A percentile compares a stretch with the other conserved stretches of the same genome.
phyloP scores from a whole-genome alignment of 2,888 invertebrate genomes.

The Holacanthella duospinosa region DNA sequence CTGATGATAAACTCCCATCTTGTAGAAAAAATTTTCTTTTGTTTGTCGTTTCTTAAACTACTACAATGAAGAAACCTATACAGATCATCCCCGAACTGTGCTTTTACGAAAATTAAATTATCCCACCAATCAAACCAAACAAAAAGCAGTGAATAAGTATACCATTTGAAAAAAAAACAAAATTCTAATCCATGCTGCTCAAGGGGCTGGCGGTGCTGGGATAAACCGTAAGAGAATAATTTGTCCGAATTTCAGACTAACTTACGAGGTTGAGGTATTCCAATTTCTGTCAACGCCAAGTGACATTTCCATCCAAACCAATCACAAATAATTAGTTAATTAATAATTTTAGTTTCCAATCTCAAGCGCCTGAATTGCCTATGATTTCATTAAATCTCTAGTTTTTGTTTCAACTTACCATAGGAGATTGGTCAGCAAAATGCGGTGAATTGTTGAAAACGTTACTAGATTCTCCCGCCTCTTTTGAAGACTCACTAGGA shows the following conservation, averaged over 20 bases:
- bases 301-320: neutral
- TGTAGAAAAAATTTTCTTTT: no score
- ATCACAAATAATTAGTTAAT: neutral
- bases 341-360: neutral
- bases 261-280: conserved; percentile 93
- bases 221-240: no score
- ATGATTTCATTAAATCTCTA: neutral
- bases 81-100: no score
- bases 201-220: no score
- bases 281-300: conserved; percentile 57
- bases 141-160: neutral
- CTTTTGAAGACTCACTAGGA: conserved; percentile 43
- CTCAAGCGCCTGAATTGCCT: no score
- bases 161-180: neutral
- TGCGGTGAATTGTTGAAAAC: conserved; percentile 47
- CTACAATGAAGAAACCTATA: no score
- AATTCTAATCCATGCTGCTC: no score
- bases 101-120: no score
- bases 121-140: neutral
- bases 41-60: no score
- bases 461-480: conserved; percentile 35
- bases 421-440: conserved; percentile 51
- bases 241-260: conserved; percentile 38
- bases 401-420: conserved; percentile 44
- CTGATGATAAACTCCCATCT: no score